A percentile compares a stretch with the other conserved stretches of the same genome.
phyloP scores from a whole-genome alignment of 2,113 vertebrate genomes.

The Oncorhynchus tshawytscha region DNA sequence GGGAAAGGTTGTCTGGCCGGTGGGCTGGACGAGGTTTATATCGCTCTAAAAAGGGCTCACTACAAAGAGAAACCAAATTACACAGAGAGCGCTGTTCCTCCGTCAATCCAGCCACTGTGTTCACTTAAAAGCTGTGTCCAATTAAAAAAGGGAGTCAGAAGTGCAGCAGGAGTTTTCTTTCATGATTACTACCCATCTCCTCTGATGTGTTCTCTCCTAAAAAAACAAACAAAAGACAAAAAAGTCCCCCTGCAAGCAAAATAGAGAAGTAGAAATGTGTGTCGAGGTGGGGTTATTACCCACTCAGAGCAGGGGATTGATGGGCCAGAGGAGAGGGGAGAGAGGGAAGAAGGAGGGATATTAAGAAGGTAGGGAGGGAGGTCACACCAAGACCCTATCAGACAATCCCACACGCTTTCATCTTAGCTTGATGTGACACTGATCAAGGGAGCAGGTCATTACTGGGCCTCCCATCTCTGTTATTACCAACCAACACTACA shows the following conservation, averaged over 20 bases:
- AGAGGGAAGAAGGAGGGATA: constrained; percentile 61
- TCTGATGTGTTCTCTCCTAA: constrained; percentile 44
- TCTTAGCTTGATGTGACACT: constrained; percentile 64
- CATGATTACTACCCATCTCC: constrained; percentile 51
- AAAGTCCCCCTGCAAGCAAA: constrained; percentile 39
- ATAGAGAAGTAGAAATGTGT: constrained; percentile 35
- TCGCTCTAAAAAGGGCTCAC: constrained; percentile 55
- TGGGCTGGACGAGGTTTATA: constrained; percentile 57
- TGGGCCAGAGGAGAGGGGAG: constrained; percentile 41
- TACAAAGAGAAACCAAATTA: constrained; percentile 68
- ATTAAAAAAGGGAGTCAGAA: constrained; percentile 59
- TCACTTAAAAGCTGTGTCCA: constrained; percentile 59
- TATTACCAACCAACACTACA: constrained; percentile 63
- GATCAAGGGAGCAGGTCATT: constrained; percentile 74
- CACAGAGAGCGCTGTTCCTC: constrained; percentile 41
- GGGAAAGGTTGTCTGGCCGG: constrained; percentile 37
- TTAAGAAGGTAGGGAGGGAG: constrained; percentile 69
- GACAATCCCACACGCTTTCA: constrained; percentile 72
- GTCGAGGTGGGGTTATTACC: constrained; percentile 40
- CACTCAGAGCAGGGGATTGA: constrained; percentile 41
- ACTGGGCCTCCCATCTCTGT: constrained; percentile 56
- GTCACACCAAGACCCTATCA: constrained; percentile 63
- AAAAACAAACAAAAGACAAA: constrained; percentile 41
- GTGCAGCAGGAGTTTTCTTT: constrained; percentile 44
- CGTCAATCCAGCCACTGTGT: constrained; percentile 36